Evolutionary conservation across 2,888 invertebrate genomes (phyloP).

Genomic region (Steinernema carpocapsae): DNA sequence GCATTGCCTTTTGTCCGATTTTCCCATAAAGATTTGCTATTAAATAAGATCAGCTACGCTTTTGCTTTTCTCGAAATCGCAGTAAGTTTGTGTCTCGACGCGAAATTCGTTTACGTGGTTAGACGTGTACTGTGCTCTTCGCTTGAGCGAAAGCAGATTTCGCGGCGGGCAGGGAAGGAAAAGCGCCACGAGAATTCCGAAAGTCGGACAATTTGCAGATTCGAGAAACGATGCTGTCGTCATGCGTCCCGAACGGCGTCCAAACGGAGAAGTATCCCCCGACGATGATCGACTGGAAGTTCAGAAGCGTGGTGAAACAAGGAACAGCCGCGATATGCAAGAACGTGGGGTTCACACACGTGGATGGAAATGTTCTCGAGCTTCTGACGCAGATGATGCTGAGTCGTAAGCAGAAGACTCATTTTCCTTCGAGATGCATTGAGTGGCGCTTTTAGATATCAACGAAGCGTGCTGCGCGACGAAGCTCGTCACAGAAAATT

Average conservation of each 20-base stretch:
- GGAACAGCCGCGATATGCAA: constrained; percentile 34
- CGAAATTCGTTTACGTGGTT: no score
- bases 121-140: no score
- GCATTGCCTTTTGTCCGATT: no score
- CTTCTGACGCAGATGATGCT: constrained; percentile 28
- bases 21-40: no score
- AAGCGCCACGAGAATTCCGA: no score
- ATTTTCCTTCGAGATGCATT: not conserved
- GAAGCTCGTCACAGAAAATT: constrained; percentile 28
- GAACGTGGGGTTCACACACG: constrained; percentile 26
- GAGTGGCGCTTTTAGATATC: constrained; percentile 13
- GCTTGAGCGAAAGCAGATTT: no score
- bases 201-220: no score
- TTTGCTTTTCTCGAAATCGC: no score
- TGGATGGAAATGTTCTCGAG: constrained; percentile 2
- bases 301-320: constrained; percentile 10
- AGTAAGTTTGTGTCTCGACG: no score
- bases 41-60: no score
- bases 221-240: not conserved
- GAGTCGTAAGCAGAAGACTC: constrained; percentile 10
- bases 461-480: constrained; percentile 23
- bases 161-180: no score
- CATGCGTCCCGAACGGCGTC: not conserved
- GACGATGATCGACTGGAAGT: not conserved
- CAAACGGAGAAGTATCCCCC: not conserved